Base-by-base conservation (phyloP, 2,113 vertebrate species). In the Erpornis zantholeuca region DNA sequence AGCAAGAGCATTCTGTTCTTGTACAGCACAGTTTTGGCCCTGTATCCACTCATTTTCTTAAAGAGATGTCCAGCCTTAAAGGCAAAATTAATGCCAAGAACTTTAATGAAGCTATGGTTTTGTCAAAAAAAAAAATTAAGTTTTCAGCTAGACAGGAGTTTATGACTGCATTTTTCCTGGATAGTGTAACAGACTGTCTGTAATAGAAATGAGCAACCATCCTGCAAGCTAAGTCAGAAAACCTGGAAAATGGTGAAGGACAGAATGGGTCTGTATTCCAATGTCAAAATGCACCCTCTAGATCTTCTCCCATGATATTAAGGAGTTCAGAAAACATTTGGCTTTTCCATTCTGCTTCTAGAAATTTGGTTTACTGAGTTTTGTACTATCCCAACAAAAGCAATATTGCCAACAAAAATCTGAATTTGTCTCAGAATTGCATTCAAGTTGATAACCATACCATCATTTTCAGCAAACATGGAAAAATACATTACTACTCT, bases 61-160 rank as follows among this genome's bases (percentile, higher is more conserved):
- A 94, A 63, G 10, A 59, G 1, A 29, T 21, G 9, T 23, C 27
- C 12, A 72, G 6, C 23, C 40, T 83, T 50, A 50, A 52, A 82
- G 2, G 16, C 15, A 60, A 42, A 83, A 57, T 38, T 38, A 57
- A 79, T 91, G 18, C 5, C 8, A 86, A 73, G 6, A 61, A 35
- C 4, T n/a, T 54, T 8, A 57, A 29, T 19, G 4, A 66, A 44
- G 4, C 19, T 44, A 8, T 3, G 5, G n/a, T 21, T 65, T 49
- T 70, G 17, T 5, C 1, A 2, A 27, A 29, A 54, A 76, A n/a
- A 52, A 12, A 44, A 52, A 12, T 0, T 7, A 28, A 52, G 1
- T 10, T 36, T 77, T 57, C 36, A 60, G 5, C 10, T 64, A 59
- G 28, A 59, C 6, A 63, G 28, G 4, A 20, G 2, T 5, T 20